Percentiles rank a stretch among this genome's conserved stretches.
These are phyloP conservation scores for Morus bassanus DNA, from an alignment of 2,797 vertebrate genomes.

Conservation along the genomic window DNA sequence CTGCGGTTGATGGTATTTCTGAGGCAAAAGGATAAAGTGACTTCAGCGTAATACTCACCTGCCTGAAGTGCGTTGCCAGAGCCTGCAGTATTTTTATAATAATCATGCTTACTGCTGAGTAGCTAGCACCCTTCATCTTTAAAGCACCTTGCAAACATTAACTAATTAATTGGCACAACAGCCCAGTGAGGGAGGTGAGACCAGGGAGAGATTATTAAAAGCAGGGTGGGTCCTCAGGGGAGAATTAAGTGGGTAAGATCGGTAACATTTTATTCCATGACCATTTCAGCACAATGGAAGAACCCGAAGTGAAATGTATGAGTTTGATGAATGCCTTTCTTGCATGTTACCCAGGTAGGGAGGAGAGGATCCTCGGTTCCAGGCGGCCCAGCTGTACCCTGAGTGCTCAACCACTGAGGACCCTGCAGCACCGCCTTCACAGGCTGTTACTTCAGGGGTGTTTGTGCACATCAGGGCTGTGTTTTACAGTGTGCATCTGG, in stretches of 20 bases:
- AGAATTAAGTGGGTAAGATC: not conserved
- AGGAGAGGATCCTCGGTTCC: not conserved
- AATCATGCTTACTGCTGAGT: not conserved
- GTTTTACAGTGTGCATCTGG: not conserved
- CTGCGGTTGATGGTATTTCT: not conserved
- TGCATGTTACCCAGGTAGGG: not conserved
- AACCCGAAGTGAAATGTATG: not conserved
- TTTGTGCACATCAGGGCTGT: not conserved
- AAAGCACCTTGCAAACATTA: not conserved
- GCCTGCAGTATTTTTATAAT: not conserved
- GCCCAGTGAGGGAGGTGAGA: not conserved
- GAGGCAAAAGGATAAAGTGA: not conserved
- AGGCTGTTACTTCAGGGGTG: not conserved
- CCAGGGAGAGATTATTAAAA: not conserved
- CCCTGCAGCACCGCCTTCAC: accelerated
- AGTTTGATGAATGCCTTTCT: not conserved
- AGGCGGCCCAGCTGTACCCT: not conserved
- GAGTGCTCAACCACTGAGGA: accelerated
- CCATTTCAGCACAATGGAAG: not conserved
- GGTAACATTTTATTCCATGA: not conserved
- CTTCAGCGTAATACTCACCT: not conserved
- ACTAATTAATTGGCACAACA: not conserved
- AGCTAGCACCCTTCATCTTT: not conserved
- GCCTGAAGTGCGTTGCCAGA: not conserved
- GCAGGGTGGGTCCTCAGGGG: not conserved